These are phyloP conservation scores for Chrysogorgia sp. DNA, from an alignment of 92 coral and sea anemone genomes.

Conservation along the genomic window DNA sequence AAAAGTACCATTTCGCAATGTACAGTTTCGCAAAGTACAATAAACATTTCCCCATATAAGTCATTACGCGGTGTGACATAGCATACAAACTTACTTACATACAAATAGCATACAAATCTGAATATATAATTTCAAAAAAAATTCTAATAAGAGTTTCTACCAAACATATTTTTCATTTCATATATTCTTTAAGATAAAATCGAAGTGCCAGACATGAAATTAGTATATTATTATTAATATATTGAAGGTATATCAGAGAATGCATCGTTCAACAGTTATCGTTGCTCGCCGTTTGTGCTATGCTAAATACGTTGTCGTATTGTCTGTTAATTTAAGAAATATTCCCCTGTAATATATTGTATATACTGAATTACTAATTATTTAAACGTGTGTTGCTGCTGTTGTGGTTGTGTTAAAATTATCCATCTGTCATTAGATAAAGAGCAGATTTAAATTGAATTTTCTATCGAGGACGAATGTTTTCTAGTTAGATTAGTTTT, in stretches of 20 bases:
- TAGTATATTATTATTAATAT: not conserved
- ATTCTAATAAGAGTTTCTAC: too few species aligned
- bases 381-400: slow-evolving; percentile 9
- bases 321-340: not conserved
- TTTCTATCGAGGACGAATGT: slow-evolving; percentile 66
- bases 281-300: not conserved
- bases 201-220: not conserved
- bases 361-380: not conserved
- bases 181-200: too few species aligned
- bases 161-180: too few species aligned
- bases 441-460: slow-evolving; percentile 8
- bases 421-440: not conserved
- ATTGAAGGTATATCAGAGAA: not conserved
- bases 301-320: not conserved
- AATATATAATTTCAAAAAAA: too few species aligned
- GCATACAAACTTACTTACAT: too few species aligned
- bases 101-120: too few species aligned
- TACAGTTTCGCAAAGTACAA: too few species aligned
- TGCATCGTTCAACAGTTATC: not conserved
- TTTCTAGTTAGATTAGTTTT: slow-evolving; percentile 99
- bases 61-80: too few species aligned
- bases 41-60: too few species aligned
- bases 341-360: slow-evolving; percentile 6
- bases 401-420: not conserved
- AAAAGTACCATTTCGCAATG: too few species aligned